Evolutionary conservation across 92 coral and sea anemone species (phyloP), one percentile per base, ranked within the genome.

Genomic region (Paragorgia papillata): DNA sequence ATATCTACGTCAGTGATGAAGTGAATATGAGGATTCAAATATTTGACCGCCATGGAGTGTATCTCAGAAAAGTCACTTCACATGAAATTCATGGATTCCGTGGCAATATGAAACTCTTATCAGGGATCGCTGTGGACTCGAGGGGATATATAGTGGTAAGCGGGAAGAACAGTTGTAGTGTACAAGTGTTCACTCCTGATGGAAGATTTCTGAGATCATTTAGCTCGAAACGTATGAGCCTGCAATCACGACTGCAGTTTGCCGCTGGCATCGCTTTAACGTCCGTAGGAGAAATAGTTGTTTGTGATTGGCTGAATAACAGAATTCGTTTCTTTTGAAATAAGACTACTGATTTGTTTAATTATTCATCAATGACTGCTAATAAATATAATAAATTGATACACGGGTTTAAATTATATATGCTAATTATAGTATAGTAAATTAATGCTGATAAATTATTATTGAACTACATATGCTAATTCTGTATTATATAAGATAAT

Each of bases 281-380:
- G 1, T 71, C 78, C 43, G 78, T 48, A 2, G 78, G 78, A 13
- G 78, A 71, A 71, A 71, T 71, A 28, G 78, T 54, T 48, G 78
- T 71, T 32, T 71, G 29, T 51, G 78, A 71, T 54, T 71, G 64
- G 78, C 31, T 53, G 1, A 71, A 53, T 35, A 55, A 71, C 35
- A 31, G 78, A 17, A 71, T 71, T 34, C 63, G 78, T 12, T 71
- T 71, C 33, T 55, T 71, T 41, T 71, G 29, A 68, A n/a, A n/a
- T n/a, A n/a, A n/a, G n/a, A n/a, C n/a, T n/a, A n/a, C n/a, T n/a
- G n/a, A n/a, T n/a, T n/a, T n/a, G n/a, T n/a, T n/a, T n/a, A n/a
- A n/a, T n/a, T n/a, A n/a, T n/a, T n/a, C n/a, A n/a, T n/a, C n/a
- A n/a, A n/a, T n/a, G n/a, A n/a, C n/a, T n/a, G n/a, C n/a, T n/a